These are phyloP conservation scores for Rhinoptilus africanus DNA, from an alignment of 2,113 vertebrate genomes.

Conservation along the genomic window DNA sequence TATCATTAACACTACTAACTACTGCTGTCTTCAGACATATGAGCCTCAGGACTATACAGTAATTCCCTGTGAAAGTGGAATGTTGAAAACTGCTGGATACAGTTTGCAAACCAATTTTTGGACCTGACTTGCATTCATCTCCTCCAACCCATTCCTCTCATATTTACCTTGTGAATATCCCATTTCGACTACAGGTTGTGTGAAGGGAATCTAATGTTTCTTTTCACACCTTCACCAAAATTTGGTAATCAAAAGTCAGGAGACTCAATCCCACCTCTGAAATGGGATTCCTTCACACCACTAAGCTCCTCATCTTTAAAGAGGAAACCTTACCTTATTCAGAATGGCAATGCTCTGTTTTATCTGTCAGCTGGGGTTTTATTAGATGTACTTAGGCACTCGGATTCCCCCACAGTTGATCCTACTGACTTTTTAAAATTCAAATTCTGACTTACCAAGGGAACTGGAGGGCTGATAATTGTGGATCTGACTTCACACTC, in stretches of 20 bases:
- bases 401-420: not conserved
- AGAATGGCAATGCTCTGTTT: not conserved
- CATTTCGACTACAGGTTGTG: not conserved
- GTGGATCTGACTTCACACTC: not conserved
- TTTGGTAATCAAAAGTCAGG: not conserved
- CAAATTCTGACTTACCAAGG: not conserved
- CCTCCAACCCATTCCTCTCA: not conserved
- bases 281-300: rapidly evolving
- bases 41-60: not conserved
- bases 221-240: not conserved
- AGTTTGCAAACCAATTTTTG: not conserved
- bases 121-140: not conserved
- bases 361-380: not conserved
- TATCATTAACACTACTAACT: not conserved
- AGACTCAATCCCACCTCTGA: not conserved
- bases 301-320: not conserved
- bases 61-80: not conserved
- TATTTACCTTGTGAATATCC: not conserved
- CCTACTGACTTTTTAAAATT: not conserved
- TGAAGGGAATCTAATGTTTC: not conserved
- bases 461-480: not conserved
- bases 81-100: not conserved
- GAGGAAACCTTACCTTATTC: not conserved
- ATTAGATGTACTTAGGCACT: not conserved
- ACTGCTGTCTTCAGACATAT: not conserved